Base-by-base conservation (phyloP, 30 jellyfish, hydroid and myxozoan genomes). In the Nemopilema nomurai region DNA sequence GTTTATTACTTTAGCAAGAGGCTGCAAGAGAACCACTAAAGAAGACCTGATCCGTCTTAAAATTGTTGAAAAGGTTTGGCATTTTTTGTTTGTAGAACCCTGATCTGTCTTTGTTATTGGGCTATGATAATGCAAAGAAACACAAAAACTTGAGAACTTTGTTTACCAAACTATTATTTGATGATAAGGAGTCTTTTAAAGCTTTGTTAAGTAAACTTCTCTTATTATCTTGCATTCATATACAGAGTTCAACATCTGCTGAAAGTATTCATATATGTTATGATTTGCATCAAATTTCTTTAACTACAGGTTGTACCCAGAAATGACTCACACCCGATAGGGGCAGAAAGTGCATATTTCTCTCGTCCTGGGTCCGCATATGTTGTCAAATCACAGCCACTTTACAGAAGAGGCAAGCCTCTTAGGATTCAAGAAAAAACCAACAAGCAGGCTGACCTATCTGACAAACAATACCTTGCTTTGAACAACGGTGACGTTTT, bases 281-380 rank as follows among this genome's bases (percentile, higher is more conserved):
- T n/a, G n/a, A n/a, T n/a, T n/a, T n/a, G n/a, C n/a, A n/a, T n/a
- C n/a, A 41, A 41, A 13, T 41, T 3, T 41, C 13, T 41, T 41
- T 41, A 3, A 41, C 57, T 41, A 13, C 57, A 41, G 13, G 57
- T 41, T 41, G 57, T 41, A 41, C 13, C 41, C 24, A 25, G 74
- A 32, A 57, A 51, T 22, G 88, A 78, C 19, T 23, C 67, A 0
- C 16, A 23, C 18, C 25, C 33, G 22, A 13, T 69, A 0, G 65
- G 28, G 16, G 30, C 21, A 16, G 84, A 69, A 24, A 69, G 21
- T 25, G 77, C 90, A 21, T 82, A 82, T 73, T 82, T 82, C 51
- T 82, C 90, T 33, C 71, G 90, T 23, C 90, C 90, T 68, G 90
- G 90, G 19, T 82, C 90, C 33, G 84, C 90, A 13, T 82, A 82